A percentile compares a stretch with the other conserved stretches of the same genome.
phyloP scores from a whole-genome alignment of 2,888 invertebrate genomes.

The Caenorhabditis imperialis region DNA sequence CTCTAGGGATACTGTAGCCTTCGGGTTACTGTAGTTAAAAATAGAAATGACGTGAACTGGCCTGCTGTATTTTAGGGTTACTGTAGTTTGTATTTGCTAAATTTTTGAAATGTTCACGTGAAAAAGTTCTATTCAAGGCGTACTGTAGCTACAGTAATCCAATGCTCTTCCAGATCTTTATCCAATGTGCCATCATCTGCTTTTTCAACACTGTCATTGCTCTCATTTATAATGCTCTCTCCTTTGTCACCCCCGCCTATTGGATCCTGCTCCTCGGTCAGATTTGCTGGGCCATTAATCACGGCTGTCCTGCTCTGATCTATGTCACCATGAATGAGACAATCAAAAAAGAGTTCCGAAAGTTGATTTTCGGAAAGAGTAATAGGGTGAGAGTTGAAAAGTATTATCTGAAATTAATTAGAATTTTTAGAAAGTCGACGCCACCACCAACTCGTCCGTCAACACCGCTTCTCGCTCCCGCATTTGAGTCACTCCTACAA shows the following conservation, averaged over 20 bases:
- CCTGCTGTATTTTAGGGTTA: background rate
- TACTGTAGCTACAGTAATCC: too few species aligned
- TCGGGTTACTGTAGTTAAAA: too few species aligned
- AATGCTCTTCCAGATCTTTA: too few species aligned
- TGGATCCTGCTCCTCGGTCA: conserved; percentile 11
- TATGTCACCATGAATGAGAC: conserved; percentile 40
- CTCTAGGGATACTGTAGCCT: too few species aligned
- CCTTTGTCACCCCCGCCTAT: too few species aligned
- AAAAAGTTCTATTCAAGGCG: too few species aligned
- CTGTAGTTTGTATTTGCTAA: too few species aligned
- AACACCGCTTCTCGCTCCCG: conserved; percentile 11
- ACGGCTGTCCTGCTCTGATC: conserved; percentile 25
- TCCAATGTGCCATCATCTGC: too few species aligned
- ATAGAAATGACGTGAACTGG: background rate
- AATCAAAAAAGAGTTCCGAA: conserved; percentile 28
- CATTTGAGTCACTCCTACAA: conserved; percentile 1
- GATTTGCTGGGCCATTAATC: conserved; percentile 29
- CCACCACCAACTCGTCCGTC: conserved; percentile 7
- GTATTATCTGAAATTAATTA: too few species aligned
- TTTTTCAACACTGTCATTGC: too few species aligned
- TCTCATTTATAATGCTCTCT: too few species aligned
- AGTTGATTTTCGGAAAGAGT: conserved; percentile 8
- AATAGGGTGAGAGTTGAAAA: conserved; percentile 14
- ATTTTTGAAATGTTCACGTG: too few species aligned
- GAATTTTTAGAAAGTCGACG: conserved; percentile 6